Percentiles rank a stretch among this genome's conserved stretches.
Evolutionary conservation across 2,797 vertebrate species (phyloP).

Genomic region (Paguma larvata): DNA sequence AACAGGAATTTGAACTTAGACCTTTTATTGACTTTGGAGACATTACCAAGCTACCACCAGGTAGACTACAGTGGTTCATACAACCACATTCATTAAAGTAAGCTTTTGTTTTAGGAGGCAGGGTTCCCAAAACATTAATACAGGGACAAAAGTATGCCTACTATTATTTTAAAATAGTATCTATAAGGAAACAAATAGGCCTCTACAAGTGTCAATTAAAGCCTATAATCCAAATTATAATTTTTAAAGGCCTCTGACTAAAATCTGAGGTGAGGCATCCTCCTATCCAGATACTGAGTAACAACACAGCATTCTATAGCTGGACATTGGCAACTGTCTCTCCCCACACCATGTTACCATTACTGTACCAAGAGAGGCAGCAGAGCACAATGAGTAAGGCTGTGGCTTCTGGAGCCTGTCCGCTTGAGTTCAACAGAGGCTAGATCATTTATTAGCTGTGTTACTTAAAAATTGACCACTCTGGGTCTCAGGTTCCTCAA

Average conservation of each 20-base stretch:
- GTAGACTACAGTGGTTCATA: background rate
- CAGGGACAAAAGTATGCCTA: background rate
- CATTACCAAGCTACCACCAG: background rate
- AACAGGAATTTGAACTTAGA: background rate
- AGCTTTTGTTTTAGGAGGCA: background rate
- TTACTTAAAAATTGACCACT: background rate
- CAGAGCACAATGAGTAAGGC: background rate
- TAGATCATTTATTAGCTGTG: background rate
- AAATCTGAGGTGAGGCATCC: constrained; percentile 19
- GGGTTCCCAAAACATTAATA: background rate
- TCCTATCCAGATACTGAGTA: background rate
- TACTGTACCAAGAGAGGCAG: background rate
- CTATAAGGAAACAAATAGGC: background rate
- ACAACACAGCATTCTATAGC: background rate
- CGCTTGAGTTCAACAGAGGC: background rate
- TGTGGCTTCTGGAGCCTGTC: background rate
- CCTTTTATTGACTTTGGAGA: background rate
- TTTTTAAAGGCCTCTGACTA: constrained; percentile 23
- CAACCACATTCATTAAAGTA: background rate
- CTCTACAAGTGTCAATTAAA: background rate
- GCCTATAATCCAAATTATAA: background rate
- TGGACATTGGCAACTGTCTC: background rate
- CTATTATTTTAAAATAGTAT: background rate
- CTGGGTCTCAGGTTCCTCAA: background rate
- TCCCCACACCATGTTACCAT: fast-evolving